Evolutionary conservation across 2,113 vertebrate genomes (phyloP), one percentile per base, ranked within the genome.

Genomic region (Elephantulus edwardii): DNA sequence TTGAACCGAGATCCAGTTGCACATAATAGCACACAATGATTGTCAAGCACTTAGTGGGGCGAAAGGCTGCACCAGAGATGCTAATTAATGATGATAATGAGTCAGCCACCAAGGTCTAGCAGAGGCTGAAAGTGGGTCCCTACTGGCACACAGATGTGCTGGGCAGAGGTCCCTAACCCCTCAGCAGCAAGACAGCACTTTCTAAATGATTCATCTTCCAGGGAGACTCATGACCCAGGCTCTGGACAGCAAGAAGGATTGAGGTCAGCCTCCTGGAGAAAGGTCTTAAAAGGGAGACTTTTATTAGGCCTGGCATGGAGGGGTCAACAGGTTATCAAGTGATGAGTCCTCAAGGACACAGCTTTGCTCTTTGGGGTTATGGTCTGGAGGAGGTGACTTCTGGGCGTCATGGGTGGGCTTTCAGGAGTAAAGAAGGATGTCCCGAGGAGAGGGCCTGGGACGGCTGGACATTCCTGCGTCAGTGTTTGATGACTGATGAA

Each of bases 31-130:
- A 83, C 83, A 76, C 79, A 66, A 71, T 50, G 77, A 58, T 35
- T n/a, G 24, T 72, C 62, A 38, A 75, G 91, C 35, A 8, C 86
- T 71, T 50, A 28, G 75, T 60, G 72, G 52, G 64, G 79, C 2
- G 19, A 50, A 64, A 88, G 26, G 40, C 60, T 76, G 42, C 78
- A 14, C 6, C 0, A 4, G 50, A 91, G 90, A 76, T 38, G 50
- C 81, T 75, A 87, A 93, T 95, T 84, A 87, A 76, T 30, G 2
- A 77, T 44, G 68, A 64, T 71, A 54, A 82, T 79, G 89, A 93
- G 78, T 92, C 89, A 72, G 87, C 1, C 33, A 70, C 80, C 76
- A 70, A 72, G 89, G 68, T 83, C 72, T 48, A 60, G 56, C 1
- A 24, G 78, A 70, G 50, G 74, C 82, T 66, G 54, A 58, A 74